Evolutionary conservation across 2,888 invertebrate genomes (phyloP), one percentile per base, ranked within the genome.

Genomic region (Margaritifera margaritifera): DNA sequence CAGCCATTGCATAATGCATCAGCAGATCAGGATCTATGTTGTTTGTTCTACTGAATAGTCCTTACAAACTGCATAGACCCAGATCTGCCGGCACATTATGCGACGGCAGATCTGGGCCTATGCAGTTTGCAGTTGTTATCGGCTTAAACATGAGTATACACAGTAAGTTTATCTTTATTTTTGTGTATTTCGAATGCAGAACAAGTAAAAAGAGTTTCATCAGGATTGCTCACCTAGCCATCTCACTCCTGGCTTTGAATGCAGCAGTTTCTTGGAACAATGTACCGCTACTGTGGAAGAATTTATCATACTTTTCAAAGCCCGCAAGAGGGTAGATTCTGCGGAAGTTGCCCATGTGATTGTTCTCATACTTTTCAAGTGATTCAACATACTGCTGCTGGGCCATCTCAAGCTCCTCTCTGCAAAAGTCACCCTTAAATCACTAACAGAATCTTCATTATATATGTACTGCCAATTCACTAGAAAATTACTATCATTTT

Each of bases 181-280:
- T 18, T 18, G 22, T 24, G 19, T 57, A 15, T 22, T 25, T 22
- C 15, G 11, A n/a, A n/a, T 62, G 42, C n/a, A 62, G n/a, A 27
- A n/a, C 62, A 62, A n/a, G n/a, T 62, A 53, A 25, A 24, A 24
- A 31, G 11, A 42, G 61, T 22, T 27, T n/a, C 4, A 58, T 19
- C 57, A 25, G 53, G 24, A 19, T 31, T 22, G 52, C 25, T n/a
- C 71, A 90, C 90, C 89, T 88, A 53, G 90, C 90, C 75, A 87
- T 77, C 78, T 90, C 90, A 62, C 85, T 80, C 51, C 90, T 80
- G 18, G 89, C 89, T 77, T 88, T 88, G 76, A 88, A 90, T 8
- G 90, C 88, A 27, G 89, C 89, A 8, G 90, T 90, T 76, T 90
- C 90, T 75, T 90, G 89, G 78, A 89, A 90, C 50, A 90, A 85